Conservation (phyloP, 2,888 invertebrate genomes). For the Dynastes tityus region DNA sequence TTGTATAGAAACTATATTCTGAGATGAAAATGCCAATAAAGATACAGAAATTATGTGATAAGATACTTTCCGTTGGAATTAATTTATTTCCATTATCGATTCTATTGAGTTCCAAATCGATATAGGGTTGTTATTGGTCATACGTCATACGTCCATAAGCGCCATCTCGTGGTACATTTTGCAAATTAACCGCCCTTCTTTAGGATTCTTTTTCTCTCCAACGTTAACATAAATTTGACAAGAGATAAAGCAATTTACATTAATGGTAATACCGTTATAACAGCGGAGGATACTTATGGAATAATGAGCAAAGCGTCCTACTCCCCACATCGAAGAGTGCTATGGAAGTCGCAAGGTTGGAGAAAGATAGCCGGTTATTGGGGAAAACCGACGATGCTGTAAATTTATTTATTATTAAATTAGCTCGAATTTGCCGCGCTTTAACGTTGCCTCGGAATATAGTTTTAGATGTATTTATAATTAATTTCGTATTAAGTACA, state of each 20-base stretch:
- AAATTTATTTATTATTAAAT: conserved; percentile 31
- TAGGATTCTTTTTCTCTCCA: background rate
- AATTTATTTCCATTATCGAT: no score
- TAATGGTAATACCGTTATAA: background rate
- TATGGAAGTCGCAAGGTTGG: background rate
- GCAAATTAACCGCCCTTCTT: background rate
- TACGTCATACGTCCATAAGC: no score
- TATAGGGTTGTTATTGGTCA: no score
- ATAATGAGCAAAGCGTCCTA: background rate
- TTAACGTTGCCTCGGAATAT: background rate
- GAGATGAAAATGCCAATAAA: no score
- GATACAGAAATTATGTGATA: no score
- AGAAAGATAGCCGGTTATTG: background rate
- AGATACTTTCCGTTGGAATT: no score
- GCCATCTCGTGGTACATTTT: no score
- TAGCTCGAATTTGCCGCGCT: background rate
- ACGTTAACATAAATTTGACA: conserved; percentile 6
- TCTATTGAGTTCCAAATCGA: no score
- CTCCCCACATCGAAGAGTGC: background rate
- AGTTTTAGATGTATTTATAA: conserved; percentile 21
- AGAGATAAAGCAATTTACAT: background rate
- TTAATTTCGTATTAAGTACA: conserved; percentile 17
- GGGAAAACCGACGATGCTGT: background rate
- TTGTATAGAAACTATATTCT: no score
- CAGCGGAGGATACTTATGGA: background rate